Evolutionary conservation across 37 sponge, comb jelly and placozoan genomes (phyloP), one percentile per base, ranked within the genome.

Genomic region (Haliclona indistincta): DNA sequence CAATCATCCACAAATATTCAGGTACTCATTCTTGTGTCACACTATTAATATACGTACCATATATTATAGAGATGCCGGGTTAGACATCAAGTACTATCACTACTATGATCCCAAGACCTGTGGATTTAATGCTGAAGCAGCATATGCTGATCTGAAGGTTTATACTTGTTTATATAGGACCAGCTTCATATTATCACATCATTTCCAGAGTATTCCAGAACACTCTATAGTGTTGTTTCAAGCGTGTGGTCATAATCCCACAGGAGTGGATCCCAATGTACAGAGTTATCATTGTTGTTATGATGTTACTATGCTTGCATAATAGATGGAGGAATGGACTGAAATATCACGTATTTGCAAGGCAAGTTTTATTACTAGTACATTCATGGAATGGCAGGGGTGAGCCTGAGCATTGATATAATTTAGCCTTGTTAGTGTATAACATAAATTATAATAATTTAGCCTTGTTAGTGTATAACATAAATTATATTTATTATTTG

Each of bases 201-300:
- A 40, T 17, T 38, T 72, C 3, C 37, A 92, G 93, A 70, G 33
- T 58, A 43, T 94, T 0, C 91, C 91, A 2, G 89, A 93, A 51
- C 69, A 77, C 38, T 84, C 97, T 10, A 71, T 87, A 33, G 86
- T 97, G 20, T 63, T 97, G 60, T 65, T 97, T 19, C 97, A 97
- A 76, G 97, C 89, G 0, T 94, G 94, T 79, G 97, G 92, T 2
- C 97, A 97, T 89, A 97, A 97, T 63, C 97, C 97, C 23, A 97
- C 97, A 15, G 97, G 94, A 68, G 60, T 58, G 7, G 60, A 58
- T 20, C 60, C 60, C 11, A 20, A n/a, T 20, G 60, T 58, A 47
- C 43, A 32, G 42, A 20, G 26, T 30, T 71, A 8, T 36, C 28
- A 38, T 68, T 41, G 63, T 61, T 35, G 51, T 47, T 47, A 47